A percentile compares a stretch with the other conserved stretches of the same genome.
These are phyloP conservation scores for Spatulosminthurus flaviceps DNA, from an alignment of 2,888 invertebrate species.

Conservation along the genomic window DNA sequence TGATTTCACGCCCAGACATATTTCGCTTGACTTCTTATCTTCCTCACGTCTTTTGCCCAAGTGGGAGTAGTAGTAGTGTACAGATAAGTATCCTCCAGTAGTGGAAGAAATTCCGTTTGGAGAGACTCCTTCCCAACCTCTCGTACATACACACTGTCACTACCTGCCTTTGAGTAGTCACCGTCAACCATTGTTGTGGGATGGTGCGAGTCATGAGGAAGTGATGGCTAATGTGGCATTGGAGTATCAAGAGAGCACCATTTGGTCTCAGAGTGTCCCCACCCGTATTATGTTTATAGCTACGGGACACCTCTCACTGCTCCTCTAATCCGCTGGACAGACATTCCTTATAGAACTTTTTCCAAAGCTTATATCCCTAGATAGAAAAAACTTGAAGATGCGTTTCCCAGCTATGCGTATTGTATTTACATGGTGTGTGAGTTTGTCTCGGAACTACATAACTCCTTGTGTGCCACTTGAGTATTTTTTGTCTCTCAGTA, in stretches of 20 bases:
- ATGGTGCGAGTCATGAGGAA: not conserved
- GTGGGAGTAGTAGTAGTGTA: not conserved
- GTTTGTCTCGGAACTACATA: too few species aligned
- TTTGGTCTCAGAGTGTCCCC: not conserved
- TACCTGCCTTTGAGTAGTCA: not conserved
- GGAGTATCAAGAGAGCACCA: not conserved
- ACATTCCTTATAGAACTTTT: not conserved
- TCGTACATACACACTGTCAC: not conserved
- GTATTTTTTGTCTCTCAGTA: too few species aligned
- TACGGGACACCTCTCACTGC: not conserved
- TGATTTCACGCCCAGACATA: not conserved
- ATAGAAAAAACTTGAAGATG: not conserved
- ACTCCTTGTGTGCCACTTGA: too few species aligned
- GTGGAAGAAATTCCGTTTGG: too few species aligned
- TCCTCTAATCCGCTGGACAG: not conserved
- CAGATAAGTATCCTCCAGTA: too few species aligned
- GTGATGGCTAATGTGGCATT: not conserved
- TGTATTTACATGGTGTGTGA: too few species aligned
- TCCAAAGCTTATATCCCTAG: not conserved
- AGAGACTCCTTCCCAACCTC: too few species aligned
- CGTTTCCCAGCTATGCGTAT: not conserved
- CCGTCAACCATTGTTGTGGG: not conserved
- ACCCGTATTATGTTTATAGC: not conserved
- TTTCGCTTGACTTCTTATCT: not conserved
- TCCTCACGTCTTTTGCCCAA: not conserved